These are phyloP conservation scores for Amiota mariae DNA, from an alignment of 2,888 invertebrate species.

Conservation along the genomic window DNA sequence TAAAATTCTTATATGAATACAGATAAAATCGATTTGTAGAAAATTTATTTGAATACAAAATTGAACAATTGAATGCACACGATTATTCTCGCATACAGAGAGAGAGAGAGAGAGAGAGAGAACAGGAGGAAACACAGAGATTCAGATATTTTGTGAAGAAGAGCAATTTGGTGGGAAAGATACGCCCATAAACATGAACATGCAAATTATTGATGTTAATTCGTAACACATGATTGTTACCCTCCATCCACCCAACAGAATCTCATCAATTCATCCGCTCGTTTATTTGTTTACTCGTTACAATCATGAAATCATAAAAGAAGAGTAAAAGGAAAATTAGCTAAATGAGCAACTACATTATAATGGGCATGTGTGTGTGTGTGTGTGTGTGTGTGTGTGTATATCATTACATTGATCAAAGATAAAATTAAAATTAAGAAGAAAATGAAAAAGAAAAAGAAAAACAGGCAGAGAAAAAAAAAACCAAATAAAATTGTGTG, in stretches of 20 bases:
- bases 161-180: neutral
- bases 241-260: neutral
- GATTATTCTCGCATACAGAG: conserved; percentile 35
- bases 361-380: neutral
- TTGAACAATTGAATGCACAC: conserved; percentile 47
- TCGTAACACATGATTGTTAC: neutral
- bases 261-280: too few species aligned
- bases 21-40: conserved; percentile 48
- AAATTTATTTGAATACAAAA: conserved; percentile 34
- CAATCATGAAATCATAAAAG: too few species aligned
- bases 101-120: conserved; percentile 8
- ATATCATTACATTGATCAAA: conserved; percentile 1
- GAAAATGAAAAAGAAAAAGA: neutral
- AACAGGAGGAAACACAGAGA: too few species aligned
- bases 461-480: neutral
- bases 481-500: neutral
- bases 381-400: neutral
- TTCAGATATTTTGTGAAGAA: too few species aligned
- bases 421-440: neutral
- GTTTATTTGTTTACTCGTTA: too few species aligned
- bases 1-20: conserved; percentile 34
- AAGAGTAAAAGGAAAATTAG: too few species aligned
- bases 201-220: conserved; percentile 19
- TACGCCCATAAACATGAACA: conserved; percentile 11
- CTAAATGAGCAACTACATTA: neutral